Evolutionary conservation across 2,888 invertebrate genomes (phyloP), one percentile per base, ranked within the genome.

Genomic region (Melanchra persicariae): DNA sequence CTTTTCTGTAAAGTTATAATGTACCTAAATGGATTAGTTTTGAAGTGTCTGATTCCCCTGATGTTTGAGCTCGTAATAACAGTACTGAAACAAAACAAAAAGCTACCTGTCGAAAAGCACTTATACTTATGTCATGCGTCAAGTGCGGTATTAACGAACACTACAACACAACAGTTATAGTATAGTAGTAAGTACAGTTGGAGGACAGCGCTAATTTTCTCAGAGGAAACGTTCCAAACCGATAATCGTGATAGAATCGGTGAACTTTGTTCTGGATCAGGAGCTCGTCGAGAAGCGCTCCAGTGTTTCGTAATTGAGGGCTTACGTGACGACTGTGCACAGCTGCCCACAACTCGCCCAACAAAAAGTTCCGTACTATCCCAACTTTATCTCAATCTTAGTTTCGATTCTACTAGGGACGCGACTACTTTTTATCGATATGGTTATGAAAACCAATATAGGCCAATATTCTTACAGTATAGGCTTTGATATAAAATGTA

Each of bases 231-330:
- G 82, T 84, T 88, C 79, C 84, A 85, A 87, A 88, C 90, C 84
- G 90, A 92, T 94, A 93, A 94, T 93, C 90, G 91, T 89, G 90
- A 93, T 91, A 88, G 91, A 93, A 94, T 92, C 91, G 91, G 90
- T 90, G 91, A 94, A 94, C 92, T 95, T 95, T 93, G 92, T 92
- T 92, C 90, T 88, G 89, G 90, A 90, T 88, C 86, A 87, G 89
- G 89, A 90, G 88, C 88, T 88, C 88, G 89, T 89, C 90, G 91
- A 92, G 91, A 93, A 92, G 92, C 92, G 91, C 92, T 94, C 91
- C 91, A 92, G 90, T 94, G 93, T 94, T 94, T 93, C 93, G 95
- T 95, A 95, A 95, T 95, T 95, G 95, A 93, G 93, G 94, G 93
- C 94, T 95, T 95, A 95, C 95, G 95, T 95, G 95, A 93, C 94